Conservation (phyloP, 2,113 vertebrate species). For the Carassius gibelio region DNA sequence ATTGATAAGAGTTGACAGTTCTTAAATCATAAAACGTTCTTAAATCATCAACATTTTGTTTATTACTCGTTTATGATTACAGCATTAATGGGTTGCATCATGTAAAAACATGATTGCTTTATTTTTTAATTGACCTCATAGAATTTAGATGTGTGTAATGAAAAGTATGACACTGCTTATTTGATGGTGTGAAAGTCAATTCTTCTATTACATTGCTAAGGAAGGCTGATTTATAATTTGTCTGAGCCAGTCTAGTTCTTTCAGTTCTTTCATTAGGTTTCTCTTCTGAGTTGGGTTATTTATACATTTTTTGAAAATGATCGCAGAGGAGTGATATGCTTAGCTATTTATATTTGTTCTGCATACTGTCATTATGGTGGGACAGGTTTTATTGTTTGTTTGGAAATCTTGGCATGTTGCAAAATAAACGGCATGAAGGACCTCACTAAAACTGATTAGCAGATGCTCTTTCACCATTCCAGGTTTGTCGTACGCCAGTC, state of each 20-base stretch:
- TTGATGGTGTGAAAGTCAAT: not conserved
- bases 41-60: not conserved
- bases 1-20: no score
- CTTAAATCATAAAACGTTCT: no score
- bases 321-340: not conserved
- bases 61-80: not conserved
- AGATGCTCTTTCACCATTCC: constrained; percentile 44
- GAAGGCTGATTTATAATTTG: not conserved
- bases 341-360: constrained; percentile 1
- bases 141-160: not conserved
- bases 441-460: not conserved
- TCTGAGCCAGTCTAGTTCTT: no score
- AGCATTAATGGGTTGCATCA: not conserved
- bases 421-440: not conserved
- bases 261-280: not conserved
- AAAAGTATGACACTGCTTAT: not conserved
- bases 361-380: no score
- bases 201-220: not conserved
- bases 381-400: not conserved
- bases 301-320: not conserved
- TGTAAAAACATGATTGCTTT: not conserved
- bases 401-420: not conserved
- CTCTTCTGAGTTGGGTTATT: not conserved
- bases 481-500: constrained; percentile 97
- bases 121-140: not conserved